These are phyloP conservation scores for Enteromius thamalakanensis DNA, from an alignment of 2,797 vertebrate genomes.

Conservation along the genomic window DNA sequence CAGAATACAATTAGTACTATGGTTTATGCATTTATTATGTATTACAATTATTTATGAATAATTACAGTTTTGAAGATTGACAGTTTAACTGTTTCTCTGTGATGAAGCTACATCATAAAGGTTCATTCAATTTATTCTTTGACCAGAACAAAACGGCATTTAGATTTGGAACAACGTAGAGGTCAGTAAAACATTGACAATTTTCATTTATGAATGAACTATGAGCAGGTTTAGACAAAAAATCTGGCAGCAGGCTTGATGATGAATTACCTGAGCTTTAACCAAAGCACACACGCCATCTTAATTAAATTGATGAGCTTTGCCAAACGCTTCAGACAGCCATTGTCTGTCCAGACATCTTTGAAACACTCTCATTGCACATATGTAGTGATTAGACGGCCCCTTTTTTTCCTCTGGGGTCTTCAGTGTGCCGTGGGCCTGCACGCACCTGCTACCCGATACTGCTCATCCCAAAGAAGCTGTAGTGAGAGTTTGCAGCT, in stretches of 20 bases:
- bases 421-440: slow-evolving; percentile 28
- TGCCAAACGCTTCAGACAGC: neutral
- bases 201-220: neutral
- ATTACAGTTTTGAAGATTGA: neutral
- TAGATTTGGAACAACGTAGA: neutral
- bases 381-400: slow-evolving; percentile 29
- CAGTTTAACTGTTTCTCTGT: neutral
- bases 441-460: slow-evolving; percentile 54
- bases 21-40: neutral
- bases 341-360: slow-evolving; percentile 19
- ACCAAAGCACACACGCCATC: neutral
- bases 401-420: slow-evolving; percentile 11
- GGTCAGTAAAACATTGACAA: neutral
- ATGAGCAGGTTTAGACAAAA: neutral
- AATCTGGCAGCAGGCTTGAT: neutral
- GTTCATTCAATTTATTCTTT: neutral
- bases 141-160: neutral
- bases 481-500: slow-evolving; percentile 44
- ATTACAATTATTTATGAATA: too few relatives aligned
- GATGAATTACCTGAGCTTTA: slow-evolving; percentile 5
- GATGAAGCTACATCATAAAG: neutral
- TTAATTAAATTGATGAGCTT: slow-evolving; percentile 12
- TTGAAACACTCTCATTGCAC: slow-evolving; percentile 2
- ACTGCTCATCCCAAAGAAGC: slow-evolving; percentile 32
- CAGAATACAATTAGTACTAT: neutral